These are phyloP conservation scores for Drosophila orosa DNA, from an alignment of 1,140 invertebrate genomes.

Conservation along the genomic window DNA sequence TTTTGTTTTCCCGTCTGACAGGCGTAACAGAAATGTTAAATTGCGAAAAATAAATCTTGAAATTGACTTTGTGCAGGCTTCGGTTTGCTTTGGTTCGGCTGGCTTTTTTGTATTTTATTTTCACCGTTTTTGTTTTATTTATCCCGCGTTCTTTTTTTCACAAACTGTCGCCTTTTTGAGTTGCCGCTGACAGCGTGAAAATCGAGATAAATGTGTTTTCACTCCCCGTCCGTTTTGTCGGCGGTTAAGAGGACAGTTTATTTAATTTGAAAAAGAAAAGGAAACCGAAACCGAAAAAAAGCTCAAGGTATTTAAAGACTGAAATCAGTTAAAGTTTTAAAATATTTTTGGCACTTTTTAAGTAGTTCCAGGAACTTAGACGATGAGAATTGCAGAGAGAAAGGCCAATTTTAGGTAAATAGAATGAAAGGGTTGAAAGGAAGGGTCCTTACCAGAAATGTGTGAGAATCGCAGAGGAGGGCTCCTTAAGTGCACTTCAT, in stretches of 20 bases:
- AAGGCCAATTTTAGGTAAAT: no score
- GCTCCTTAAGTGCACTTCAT: no score
- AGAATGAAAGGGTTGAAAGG: no score
- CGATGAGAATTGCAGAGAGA: no score
- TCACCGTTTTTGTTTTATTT: slow-evolving; percentile 40
- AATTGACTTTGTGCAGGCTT: slow-evolving; percentile 69
- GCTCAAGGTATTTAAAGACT: slow-evolving; percentile 56
- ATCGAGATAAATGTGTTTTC: slow-evolving; percentile 79
- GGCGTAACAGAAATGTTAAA: slow-evolving; percentile 73
- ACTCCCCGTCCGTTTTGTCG: slow-evolving; percentile 33
- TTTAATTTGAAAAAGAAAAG: slow-evolving; percentile 61
- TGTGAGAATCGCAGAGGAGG: no score
- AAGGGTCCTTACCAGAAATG: no score
- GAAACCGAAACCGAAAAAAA: slow-evolving; percentile 31
- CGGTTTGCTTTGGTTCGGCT: slow-evolving; percentile 37
- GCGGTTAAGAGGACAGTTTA: slow-evolving; percentile 67
- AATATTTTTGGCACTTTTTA: no score
- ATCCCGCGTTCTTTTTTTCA: slow-evolving; percentile 50
- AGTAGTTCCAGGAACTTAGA: no score
- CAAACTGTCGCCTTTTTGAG: slow-evolving; percentile 82
- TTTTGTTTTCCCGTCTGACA: slow-evolving; percentile 41
- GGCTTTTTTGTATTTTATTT: slow-evolving; percentile 6
- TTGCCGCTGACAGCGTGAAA: slow-evolving; percentile 79
- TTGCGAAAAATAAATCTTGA: slow-evolving; percentile 77
- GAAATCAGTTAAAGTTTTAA: slow-evolving; percentile 12